Conservation (phyloP, 2,113 vertebrate species). For the Pristiophorus japonicus region DNA sequence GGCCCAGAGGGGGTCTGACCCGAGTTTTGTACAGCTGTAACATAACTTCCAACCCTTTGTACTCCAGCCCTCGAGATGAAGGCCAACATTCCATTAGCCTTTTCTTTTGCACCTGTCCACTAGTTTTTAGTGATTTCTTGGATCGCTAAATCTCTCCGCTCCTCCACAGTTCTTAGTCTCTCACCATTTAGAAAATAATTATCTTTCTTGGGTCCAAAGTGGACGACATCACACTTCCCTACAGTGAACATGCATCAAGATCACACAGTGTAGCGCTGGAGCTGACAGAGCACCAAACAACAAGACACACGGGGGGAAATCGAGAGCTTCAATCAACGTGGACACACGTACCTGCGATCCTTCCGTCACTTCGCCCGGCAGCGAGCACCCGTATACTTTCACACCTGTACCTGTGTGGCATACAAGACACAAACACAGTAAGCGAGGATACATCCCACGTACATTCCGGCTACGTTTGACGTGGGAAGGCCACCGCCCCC, state of each 20-base stretch:
- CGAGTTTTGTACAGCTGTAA: not conserved
- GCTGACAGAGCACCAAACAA: not conserved
- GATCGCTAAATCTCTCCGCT: not conserved
- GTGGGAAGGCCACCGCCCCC: too few species aligned
- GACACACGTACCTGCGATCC: conserved; percentile 67
- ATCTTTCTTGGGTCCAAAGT: not conserved
- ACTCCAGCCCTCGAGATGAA: not conserved
- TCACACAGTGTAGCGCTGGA: not conserved
- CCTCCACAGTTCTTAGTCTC: not conserved
- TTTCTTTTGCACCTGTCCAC: not conserved
- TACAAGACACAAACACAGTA: conserved; percentile 35
- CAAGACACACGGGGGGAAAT: too few species aligned
- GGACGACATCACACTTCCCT: not conserved
- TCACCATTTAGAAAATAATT: not conserved
- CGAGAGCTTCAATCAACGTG: too few species aligned
- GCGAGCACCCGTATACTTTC: conserved; percentile 61
- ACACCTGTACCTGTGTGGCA: conserved; percentile 56
- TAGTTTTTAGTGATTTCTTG: not conserved
- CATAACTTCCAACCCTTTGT: not conserved
- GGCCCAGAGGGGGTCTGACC: not conserved
- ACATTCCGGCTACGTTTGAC: not conserved
- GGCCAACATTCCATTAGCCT: not conserved
- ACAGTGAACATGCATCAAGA: not conserved
- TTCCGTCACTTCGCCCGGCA: conserved; percentile 66
- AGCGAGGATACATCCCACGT: not conserved